phyloP scores from a whole-genome alignment of 2,797 vertebrate genomes.

The Melanotaenia nigrans region DNA sequence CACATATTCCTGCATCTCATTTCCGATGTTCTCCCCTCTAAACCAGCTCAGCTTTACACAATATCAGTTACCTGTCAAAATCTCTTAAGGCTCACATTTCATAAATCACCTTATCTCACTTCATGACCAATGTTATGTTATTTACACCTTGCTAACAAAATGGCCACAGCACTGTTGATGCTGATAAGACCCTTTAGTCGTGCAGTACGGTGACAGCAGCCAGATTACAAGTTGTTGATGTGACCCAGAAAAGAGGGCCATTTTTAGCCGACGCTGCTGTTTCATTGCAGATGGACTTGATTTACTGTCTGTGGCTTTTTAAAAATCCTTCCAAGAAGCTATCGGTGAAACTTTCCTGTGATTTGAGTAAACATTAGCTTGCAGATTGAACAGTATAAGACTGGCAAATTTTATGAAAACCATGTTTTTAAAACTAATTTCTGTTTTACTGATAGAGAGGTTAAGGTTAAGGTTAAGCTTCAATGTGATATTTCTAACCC shows the following conservation, averaged over 20 bases:
- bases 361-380: slow-evolving; percentile 52
- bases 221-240: slow-evolving; percentile 75
- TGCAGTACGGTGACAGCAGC: slow-evolving; percentile 71
- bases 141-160: slow-evolving; percentile 77
- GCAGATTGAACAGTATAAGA: slow-evolving; percentile 39
- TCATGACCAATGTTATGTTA: slow-evolving; percentile 72
- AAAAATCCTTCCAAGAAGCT: slow-evolving; percentile 53
- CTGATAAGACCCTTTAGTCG: slow-evolving; percentile 69
- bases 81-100: slow-evolving; percentile 70
- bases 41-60: slow-evolving; percentile 55
- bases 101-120: slow-evolving; percentile 72
- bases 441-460: slow-evolving; percentile 34
- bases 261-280: slow-evolving; percentile 51
- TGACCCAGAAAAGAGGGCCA: slow-evolving; percentile 69
- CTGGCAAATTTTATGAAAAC: slow-evolving; percentile 25
- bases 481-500: too few species aligned
- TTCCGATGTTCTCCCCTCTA: slow-evolving; percentile 38
- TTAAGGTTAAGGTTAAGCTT: background rate
- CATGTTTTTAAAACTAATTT: slow-evolving; percentile 42
- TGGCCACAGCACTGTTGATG: slow-evolving; percentile 57
- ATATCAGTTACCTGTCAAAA: slow-evolving; percentile 71
- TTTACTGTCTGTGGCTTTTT: slow-evolving; percentile 57
- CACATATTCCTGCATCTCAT: slow-evolving; percentile 61
- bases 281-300: slow-evolving; percentile 43
- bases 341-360: slow-evolving; percentile 33